Percentiles rank a stretch among this genome's conserved stretches.
phyloP scores from a whole-genome alignment of 2,888 invertebrate species.

The Ethmia dodecea region DNA sequence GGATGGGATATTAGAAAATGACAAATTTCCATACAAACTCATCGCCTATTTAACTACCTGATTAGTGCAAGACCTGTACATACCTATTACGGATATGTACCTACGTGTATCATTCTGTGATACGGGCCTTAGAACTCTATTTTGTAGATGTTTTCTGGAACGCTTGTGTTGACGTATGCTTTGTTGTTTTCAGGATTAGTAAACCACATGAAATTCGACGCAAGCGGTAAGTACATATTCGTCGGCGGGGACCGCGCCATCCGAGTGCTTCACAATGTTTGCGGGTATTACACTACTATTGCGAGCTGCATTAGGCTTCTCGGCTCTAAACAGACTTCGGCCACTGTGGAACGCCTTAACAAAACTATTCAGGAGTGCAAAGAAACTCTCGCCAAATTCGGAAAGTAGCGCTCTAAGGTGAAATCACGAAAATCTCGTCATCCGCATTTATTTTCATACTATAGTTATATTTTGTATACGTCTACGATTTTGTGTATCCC shows the following conservation, averaged over 20 bases:
- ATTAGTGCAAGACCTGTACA: no score
- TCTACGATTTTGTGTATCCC: not conserved
- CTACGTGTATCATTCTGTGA: no score
- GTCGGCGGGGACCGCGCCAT: conserved; percentile 87
- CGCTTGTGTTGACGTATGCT: no score
- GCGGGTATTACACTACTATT: conserved; percentile 60
- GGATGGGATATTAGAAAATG: no score
- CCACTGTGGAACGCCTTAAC: conserved; percentile 86
- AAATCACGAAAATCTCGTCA: conserved; percentile 18
- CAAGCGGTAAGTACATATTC: conserved; percentile 84
- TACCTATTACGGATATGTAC: no score
- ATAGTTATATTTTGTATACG: conserved; percentile 3
- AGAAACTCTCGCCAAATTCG: conserved; percentile 53
- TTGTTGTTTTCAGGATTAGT: conserved; percentile 79
- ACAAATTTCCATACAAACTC: no score
- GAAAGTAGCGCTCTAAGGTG: conserved; percentile 33
- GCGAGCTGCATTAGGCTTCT: conserved; percentile 62
- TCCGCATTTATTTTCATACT: conserved; percentile 27
- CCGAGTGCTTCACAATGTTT: conserved; percentile 85
- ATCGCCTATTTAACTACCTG: no score
- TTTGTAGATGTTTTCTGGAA: no score
- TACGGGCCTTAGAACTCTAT: no score
- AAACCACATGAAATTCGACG: conserved; percentile 84
- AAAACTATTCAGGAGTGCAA: conserved; percentile 81
- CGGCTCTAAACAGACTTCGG: conserved; percentile 79